Evolutionary conservation across 2,113 vertebrate genomes (phyloP), one percentile per base, ranked within the genome.

Genomic region (Phalacrocorax pelagicus): DNA sequence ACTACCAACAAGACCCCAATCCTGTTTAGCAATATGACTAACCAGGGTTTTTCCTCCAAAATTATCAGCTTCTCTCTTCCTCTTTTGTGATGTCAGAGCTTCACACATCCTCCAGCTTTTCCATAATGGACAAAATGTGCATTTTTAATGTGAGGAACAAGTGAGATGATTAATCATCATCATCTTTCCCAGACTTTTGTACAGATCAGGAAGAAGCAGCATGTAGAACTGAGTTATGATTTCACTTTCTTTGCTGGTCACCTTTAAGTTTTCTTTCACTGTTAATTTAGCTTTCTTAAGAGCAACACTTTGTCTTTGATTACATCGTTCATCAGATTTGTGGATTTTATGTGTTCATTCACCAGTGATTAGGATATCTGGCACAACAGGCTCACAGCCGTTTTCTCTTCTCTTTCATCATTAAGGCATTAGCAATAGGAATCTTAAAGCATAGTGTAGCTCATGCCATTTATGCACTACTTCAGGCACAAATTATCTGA

Each of bases 71-170:
- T 87, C n/a, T 71, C 27, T 83, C 47, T 30, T 85, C 87, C 73
- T 89, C 63, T 51, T 65, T 85, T 85, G 47, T 46, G 52, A 72
- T 71, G 54, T 58, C n/a, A 81, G 77, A 88, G 36, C 71, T 52
- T 81, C 67, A 58, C 59, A 84, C 69, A 94, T 91, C 58, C 65
- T 42, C 30, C 67, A 81, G 58, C 52, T 92, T 96, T 88, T 79
- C 67, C 55, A 59, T 66, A 77, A 63, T 49, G 89, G 82, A 90
- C n/a, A 92, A 95, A 94, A 84, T 54, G 38, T 84, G 57, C 78
- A 84, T 95, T 88, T 96, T 46, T 69, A 89, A 85, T 57, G 70
- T 42, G 87, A 84, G 92, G 96, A 94, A 97, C 88, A 97, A 95
- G 82, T 12, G 75, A 95, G 86, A 94, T 95, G 89, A 96, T 95